phyloP scores from a whole-genome alignment of 1,140 invertebrate species.

The honey bee (Apis mellifera) region DNA sequence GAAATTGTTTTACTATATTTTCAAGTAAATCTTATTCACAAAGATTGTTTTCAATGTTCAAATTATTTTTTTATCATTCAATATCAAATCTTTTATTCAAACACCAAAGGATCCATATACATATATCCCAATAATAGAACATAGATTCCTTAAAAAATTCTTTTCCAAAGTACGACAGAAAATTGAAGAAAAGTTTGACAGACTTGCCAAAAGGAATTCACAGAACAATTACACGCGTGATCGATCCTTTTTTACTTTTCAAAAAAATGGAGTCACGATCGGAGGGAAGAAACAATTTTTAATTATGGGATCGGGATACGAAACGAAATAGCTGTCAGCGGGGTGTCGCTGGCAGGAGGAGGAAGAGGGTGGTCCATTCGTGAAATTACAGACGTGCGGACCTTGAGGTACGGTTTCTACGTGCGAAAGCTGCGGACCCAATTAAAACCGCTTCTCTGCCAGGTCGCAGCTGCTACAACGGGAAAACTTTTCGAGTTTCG shows the following conservation, averaged over 20 bases:
- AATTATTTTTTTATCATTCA: no score
- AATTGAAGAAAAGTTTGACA: no score
- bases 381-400: slow-evolving; percentile 41
- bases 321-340: slow-evolving; percentile 1
- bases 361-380: slow-evolving; percentile 23
- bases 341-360: background rate
- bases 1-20: no score
- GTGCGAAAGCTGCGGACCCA: slow-evolving; percentile 61
- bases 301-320: slow-evolving; percentile 3
- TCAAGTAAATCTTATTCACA: no score
- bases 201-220: no score
- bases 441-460: slow-evolving; percentile 71
- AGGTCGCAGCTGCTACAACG: slow-evolving; percentile 64
- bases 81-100: no score
- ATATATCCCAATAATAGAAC: no score
- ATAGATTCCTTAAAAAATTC: no score
- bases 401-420: slow-evolving; percentile 46
- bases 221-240: no score
- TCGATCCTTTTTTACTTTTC: background rate
- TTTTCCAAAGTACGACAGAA: no score
- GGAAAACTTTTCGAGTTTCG: slow-evolving; percentile 63
- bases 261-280: background rate
- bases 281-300: slow-evolving; percentile 12
- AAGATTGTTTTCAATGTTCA: no score
- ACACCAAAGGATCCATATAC: no score